Base-by-base conservation (phyloP, 2,888 invertebrate genomes). In the Agonopterix subpropinquella region DNA sequence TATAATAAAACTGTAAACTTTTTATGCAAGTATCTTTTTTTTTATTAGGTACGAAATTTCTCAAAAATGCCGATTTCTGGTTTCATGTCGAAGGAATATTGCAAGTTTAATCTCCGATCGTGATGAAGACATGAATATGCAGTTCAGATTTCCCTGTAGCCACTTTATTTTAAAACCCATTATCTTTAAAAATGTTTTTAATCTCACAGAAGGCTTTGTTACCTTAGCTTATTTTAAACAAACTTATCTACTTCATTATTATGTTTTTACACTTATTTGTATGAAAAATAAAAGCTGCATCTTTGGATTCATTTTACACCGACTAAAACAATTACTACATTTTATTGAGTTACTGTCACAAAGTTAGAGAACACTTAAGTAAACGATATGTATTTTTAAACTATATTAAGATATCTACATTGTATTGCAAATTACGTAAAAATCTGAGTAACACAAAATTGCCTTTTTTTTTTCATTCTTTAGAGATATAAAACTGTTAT, bases 221-320 rank as follows among this genome's bases (percentile, higher is more conserved):
- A 64, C 60, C 59, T 65, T 65, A 63, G 58, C 63, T 71, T 72
- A 75, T 43, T 62, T 67, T 70, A 64, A 64, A 76, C 65, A 65
- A 61, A 72, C 78, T 80, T 77, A 80, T 49, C 51, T 64, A 65
- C 56, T 51, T 42, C 47, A 54, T 60, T 58, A 61, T 57, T 58
- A 60, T 62, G 63, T 67, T 65, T 75, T 73, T 77, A 77, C 70
- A 74, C 64, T 72, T 77, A 77, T 47, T 56, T 58, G 70, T 82
- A 80, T 76, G 74, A 80, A 84, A 85, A 85, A 82, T 81, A 85
- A 84, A 81, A 83, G 76, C 79, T 79, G 84, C 69, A 70, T 86
- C 86, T 85, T 86, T 86, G 85, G 85, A 75, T 75, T 68, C 45
- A 61, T 67, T 69, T 62, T 64, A 64, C 66, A 50, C 49, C 46